Percentiles rank a stretch among this genome's conserved stretches.
Conservation (phyloP, 92 coral and sea anemone species). For the Palythoa grandis region DNA sequence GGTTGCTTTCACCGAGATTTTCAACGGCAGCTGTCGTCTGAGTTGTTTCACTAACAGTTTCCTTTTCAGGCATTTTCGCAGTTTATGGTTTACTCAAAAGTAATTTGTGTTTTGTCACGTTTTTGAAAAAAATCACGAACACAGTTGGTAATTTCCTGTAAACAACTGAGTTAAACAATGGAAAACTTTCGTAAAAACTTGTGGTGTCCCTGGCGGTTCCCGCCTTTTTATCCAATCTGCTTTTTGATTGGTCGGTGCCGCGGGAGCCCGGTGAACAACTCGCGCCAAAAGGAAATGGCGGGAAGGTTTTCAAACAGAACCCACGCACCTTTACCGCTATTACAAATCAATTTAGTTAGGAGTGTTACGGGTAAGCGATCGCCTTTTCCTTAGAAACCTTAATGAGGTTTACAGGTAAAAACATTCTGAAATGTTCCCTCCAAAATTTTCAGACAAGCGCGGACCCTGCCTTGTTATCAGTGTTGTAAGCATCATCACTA, state of each 20-base stretch:
- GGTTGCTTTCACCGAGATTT: background rate
- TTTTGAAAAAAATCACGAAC: background rate
- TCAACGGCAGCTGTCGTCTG: slow-evolving; percentile 15
- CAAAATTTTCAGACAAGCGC: too few relatives aligned
- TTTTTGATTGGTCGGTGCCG: slow-evolving; percentile 20
- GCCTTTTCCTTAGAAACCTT: too few relatives aligned
- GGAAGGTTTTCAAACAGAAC: background rate
- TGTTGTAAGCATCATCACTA: too few relatives aligned
- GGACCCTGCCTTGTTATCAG: too few relatives aligned
- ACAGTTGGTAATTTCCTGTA: background rate
- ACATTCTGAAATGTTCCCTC: too few relatives aligned
- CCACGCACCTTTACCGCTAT: background rate
- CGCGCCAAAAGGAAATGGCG: slow-evolving; percentile 25
- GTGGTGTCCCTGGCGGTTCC: background rate
- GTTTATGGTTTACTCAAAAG: background rate
- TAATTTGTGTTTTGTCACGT: background rate
- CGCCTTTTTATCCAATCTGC: background rate
- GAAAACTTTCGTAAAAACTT: background rate
- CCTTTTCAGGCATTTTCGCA: slow-evolving; percentile 42
- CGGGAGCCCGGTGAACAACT: background rate
- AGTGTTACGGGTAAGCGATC: too few relatives aligned
- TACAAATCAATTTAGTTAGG: too few relatives aligned
- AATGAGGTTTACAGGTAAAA: too few relatives aligned
- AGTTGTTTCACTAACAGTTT: slow-evolving; percentile 45
- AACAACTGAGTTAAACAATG: background rate